Evolutionary conservation across 2,797 vertebrate species (phyloP), one percentile per base, ranked within the genome.

Genomic region (Hypotaenidia philippensis): DNA sequence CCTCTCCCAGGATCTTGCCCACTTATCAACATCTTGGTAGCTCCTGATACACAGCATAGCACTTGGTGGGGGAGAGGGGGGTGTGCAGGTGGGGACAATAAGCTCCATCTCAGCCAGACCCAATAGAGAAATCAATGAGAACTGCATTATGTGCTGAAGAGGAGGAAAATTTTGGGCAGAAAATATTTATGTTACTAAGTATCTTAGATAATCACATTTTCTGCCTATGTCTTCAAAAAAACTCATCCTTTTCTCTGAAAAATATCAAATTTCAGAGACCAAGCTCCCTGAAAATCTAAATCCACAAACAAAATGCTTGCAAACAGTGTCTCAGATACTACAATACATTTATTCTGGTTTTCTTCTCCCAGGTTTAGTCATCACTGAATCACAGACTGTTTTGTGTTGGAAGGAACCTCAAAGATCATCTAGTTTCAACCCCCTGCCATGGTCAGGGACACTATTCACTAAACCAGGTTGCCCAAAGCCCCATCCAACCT

Each of bases 111-210:
- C 23, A 50, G 25, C 25, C 25, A 50, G 49, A 50, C 14, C 49
- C 49, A 50, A 27, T 26, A 50, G 25, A 50, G 49, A 50, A 50
- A 50, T 50, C 49, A 50, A 83, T 91, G 77, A 90, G 76, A 96
- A 91, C 61, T 70, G 26, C 34, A 90, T 97, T 95, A 94, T 45
- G 25, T 12, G 7, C 79, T 86, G 59, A 17, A 82, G 18, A 92
- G 6, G 32, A 89, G 25, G 61, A 89, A 92, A 45, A 9, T 78
- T 89, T 89, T 36, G 36, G 75, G 65, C 36, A 89, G 76, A 83
- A 96, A 83, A 89, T 77, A 60, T 69, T 69, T 94, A 38, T 57
- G 91, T 93, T 89, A 75, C 68, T 29, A 20, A 49, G 29, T 57
- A 94, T 36, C 78, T 92, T 83, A 72, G 29, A 32, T 66, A 61